Evolutionary conservation across 1,140 invertebrate genomes (phyloP).

Genomic region (Drosophila hydei): DNA sequence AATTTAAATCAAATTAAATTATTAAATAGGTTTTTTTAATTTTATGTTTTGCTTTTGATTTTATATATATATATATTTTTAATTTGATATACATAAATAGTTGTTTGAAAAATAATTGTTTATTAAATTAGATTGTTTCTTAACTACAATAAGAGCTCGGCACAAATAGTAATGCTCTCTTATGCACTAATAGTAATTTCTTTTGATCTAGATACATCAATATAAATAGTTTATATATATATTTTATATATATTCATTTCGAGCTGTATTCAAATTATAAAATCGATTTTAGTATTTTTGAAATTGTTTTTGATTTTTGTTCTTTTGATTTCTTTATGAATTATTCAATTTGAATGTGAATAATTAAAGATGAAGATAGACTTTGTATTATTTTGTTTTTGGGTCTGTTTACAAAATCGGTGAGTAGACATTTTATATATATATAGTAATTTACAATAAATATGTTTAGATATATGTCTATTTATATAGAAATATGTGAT

Average conservation of each 20-base stretch:
- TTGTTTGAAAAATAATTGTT: conserved; percentile 43
- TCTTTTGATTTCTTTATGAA: conserved; percentile 37
- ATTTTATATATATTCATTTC: conserved; percentile 13
- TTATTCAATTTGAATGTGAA: not conserved
- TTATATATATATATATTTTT: not conserved
- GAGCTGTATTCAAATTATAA: conserved; percentile 40
- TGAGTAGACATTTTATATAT: conserved; percentile 63
- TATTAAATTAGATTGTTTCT: conserved; percentile 24
- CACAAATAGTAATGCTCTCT: conserved; percentile 46
- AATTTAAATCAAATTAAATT: no score
- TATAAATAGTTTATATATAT: conserved; percentile 27
- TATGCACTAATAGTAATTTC: conserved; percentile 43
- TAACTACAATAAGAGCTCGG: conserved; percentile 35
- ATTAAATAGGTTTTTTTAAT: no score
- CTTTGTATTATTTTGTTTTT: not conserved
- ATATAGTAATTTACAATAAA: conserved; percentile 44
- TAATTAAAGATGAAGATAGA: conserved; percentile 9
- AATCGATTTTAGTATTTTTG: conserved; percentile 13
- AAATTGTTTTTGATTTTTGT: conserved; percentile 9
- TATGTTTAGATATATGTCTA: conserved; percentile 25
- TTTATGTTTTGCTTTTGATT: not conserved
- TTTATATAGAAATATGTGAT: conserved; percentile 24
- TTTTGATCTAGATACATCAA: conserved; percentile 39
- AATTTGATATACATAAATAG: conserved; percentile 28
- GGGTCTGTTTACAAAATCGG: conserved; percentile 66